Evolutionary conservation across 1,140 invertebrate species (phyloP), one percentile per base, ranked within the genome.

Genomic region (Trissolcus basalis): DNA sequence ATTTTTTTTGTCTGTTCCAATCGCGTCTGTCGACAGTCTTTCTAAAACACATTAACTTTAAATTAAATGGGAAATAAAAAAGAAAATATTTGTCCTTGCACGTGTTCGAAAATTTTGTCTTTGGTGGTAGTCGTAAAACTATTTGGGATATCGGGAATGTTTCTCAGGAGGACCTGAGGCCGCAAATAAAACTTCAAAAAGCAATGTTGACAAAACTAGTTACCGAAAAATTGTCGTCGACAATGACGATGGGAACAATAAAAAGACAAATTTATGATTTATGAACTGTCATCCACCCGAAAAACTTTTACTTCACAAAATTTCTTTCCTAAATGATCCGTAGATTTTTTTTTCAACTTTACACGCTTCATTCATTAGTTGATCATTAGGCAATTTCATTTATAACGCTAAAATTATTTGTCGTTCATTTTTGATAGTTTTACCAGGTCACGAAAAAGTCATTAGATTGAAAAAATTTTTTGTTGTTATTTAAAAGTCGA

Each of bases 181-280:
- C 45, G 58, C 19, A 16, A 58, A 68, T 58, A 63, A 67, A 68
- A 45, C 35, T 19, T 39, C 15, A 68, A 68, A 74, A 68, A 73
- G 58, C 69, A 67, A 58, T 74, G 77, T 80, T 85, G 78, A 79
- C 71, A 77, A 83, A 83, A 83, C 81, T 76, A 79, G 74, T 83
- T 77, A 80, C 68, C 43, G 54, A 45, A 27, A 27, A 27, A 27
- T 53, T 67, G 60, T 75, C 80, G 79, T 45, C 68, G 68, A 64
- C 70, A 64, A 59, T 80, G 80, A 81, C 81, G 75, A 56, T 64
- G 7, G 55, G 55, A 41, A 76, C 59, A 84, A 87, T 85, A 87
- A 50, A 65, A 71, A 84, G 84, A 81, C 81, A 84, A 51, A 77
- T 85, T 83, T 86, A 85, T 55, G 80, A 64, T 69, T 59, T 45